These are phyloP conservation scores for Syrrhaptes paradoxus DNA, from an alignment of 2,113 vertebrate species.

Conservation along the genomic window DNA sequence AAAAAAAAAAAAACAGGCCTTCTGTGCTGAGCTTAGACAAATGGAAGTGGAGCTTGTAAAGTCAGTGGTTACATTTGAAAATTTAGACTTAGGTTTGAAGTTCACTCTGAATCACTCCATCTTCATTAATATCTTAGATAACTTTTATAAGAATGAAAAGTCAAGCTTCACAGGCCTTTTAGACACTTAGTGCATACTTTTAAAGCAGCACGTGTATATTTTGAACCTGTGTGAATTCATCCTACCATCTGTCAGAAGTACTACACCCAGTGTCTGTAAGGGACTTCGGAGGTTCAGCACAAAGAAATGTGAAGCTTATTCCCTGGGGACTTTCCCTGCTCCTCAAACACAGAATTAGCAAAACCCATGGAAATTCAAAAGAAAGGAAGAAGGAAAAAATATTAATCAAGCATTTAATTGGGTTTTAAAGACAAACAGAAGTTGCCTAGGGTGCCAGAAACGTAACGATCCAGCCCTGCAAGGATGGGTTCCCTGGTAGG, in stretches of 20 bases:
- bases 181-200: neutral
- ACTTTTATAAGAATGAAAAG: neutral
- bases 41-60: neutral
- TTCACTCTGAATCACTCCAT: neutral
- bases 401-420: neutral
- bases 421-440: neutral
- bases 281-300: neutral
- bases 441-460: neutral
- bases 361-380: neutral
- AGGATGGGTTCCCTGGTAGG: neutral
- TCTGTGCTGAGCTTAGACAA: neutral
- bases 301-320: neutral
- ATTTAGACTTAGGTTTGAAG: neutral
- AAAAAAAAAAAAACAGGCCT: neutral
- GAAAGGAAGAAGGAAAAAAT: neutral
- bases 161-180: neutral
- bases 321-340: neutral
- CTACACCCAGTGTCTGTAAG: neutral
- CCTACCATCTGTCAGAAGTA: neutral
- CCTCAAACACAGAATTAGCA: neutral
- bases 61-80: neutral
- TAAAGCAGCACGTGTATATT: neutral
- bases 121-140: neutral
- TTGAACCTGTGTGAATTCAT: neutral
- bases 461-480: neutral